Evolutionary conservation across 2,797 vertebrate genomes (phyloP), one percentile per base, ranked within the genome.

Genomic region (Leucoraja ocellata): DNA sequence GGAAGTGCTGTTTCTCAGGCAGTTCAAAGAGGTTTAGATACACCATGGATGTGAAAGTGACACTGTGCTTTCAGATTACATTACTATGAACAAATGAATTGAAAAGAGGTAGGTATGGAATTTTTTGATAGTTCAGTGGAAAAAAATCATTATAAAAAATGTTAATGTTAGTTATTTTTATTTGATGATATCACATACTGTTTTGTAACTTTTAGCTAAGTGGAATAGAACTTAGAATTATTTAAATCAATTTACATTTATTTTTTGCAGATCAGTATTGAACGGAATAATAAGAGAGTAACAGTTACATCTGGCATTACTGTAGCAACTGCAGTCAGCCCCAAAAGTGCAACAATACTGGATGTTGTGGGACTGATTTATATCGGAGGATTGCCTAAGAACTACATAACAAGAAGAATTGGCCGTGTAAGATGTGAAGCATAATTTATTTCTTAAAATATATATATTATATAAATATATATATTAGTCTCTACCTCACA

Each of bases 301-400:
- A 93, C 95, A 10, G 96, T 99, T 10, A 93, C 94, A 0, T 96
- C 99, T 28, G 98, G 99, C 46, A 32, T 78, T 32, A 74, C 1
- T 25, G n/a, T 74, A 28, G 93, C 84, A 21, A 93, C 86, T 18
- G 39, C 86, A 77, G 74, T 91, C 93, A 99, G 98, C 94, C 98
- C 99, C 93, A 99, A 98, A 95, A 98, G 97, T 95, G 98, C 99
- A 0, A 98, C 99, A 94, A 97, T 99, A 94, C 94, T 99, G 93
- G 99, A 99, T 93, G 98, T 99, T 91, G 98, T 99, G 80, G 98
- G 99, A 80, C 96, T 96, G 95, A 93, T 99, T 0, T 99, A 99
- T 25, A 95, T 99, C 1, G 99, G 99, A 28, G 99, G 99, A 63
- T 94, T 99, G 93, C 98, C 98, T 1, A 78, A 97, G 93, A 99